These are phyloP conservation scores for Morbakka virulenta DNA, from an alignment of 30 jellyfish, hydroid and myxozoan species.

Conservation along the genomic window DNA sequence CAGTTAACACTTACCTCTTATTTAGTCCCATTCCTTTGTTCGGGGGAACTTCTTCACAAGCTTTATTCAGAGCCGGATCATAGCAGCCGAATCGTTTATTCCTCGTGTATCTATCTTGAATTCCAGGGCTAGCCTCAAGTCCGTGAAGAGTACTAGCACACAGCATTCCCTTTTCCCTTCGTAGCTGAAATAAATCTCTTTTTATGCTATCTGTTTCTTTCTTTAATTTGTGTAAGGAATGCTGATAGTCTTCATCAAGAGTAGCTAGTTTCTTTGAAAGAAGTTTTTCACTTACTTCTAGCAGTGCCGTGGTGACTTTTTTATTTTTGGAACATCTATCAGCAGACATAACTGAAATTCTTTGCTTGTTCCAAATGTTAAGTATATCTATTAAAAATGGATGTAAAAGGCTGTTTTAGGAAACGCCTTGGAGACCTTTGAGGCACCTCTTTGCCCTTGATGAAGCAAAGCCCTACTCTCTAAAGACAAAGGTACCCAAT, in stretches of 20 bases:
- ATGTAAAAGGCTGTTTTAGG: no score
- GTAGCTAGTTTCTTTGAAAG: conserved; percentile 38
- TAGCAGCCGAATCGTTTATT: conserved; percentile 41
- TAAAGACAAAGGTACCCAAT: no score
- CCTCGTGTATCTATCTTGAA: conserved; percentile 56
- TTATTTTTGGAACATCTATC: no score
- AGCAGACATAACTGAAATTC: no score
- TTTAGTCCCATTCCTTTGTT: no score
- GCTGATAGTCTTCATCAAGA: conserved; percentile 44
- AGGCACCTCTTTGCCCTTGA: no score
- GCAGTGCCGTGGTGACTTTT: no score
- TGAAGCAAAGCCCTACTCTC: no score
- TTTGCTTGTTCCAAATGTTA: no score
- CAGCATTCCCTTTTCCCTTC: conserved; percentile 45
- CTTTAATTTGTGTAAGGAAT: conserved; percentile 18
- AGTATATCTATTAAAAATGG: no score
- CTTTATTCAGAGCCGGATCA: conserved; percentile 62
- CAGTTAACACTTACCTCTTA: no score
- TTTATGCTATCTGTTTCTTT: conserved; percentile 50
- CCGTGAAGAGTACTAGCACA: conserved; percentile 32
- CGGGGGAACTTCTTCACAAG: conserved; percentile 64
- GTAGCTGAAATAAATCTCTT: conserved; percentile 44
- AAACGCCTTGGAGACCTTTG: no score
- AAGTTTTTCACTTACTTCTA: conserved; percentile 36
- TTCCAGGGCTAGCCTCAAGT: conserved; percentile 48